Base-by-base conservation (phyloP, 1,140 invertebrate genomes). In the Thaumatotibia leucotreta region DNA sequence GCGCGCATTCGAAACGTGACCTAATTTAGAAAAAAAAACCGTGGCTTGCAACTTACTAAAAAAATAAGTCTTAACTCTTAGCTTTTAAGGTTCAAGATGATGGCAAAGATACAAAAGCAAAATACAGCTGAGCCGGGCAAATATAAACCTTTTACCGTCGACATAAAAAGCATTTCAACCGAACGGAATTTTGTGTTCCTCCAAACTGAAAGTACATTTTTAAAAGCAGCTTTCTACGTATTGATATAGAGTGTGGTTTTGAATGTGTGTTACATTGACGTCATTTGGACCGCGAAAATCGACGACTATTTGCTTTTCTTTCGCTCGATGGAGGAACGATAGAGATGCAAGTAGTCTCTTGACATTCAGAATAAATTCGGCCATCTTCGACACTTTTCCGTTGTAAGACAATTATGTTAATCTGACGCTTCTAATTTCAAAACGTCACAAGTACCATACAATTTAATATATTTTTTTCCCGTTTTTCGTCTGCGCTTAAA, bases 11-110 rank as follows among this genome's bases (percentile, higher is more conserved):
- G 23, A 54, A 23, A 54, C 50, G 50, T 54, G 50, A 24, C 50
- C 50, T 27, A 54, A 54, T 54, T 54, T 54, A 54, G 14, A 54
- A 54, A 54, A 54, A 54, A 54, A n/a, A n/a, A n/a, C n/a, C n/a
- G n/a, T n/a, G n/a, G n/a, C n/a, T n/a, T n/a, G n/a, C n/a, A n/a
- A n/a, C n/a, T n/a, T n/a, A n/a, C n/a, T n/a, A n/a, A n/a, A 24
- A 54, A 54, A 54, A 4, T n/a, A 5, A 54, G 3, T 24, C 10
- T 14, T 54, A 24, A 11, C 4, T 11, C 50, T 24, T 11, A 54
- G 2, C 11, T 1, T 5, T 2, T n/a, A 54, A 14, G 27, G 23
- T 24, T 54, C 50, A 24, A 54, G 20, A 54, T 4, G n/a, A 27
- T 23, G 4, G 50, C 23, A 54, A 23, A 54, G 17, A 22, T 23